phyloP scores from a whole-genome alignment of 2,888 invertebrate species.

The Tachystola acroxantha region DNA sequence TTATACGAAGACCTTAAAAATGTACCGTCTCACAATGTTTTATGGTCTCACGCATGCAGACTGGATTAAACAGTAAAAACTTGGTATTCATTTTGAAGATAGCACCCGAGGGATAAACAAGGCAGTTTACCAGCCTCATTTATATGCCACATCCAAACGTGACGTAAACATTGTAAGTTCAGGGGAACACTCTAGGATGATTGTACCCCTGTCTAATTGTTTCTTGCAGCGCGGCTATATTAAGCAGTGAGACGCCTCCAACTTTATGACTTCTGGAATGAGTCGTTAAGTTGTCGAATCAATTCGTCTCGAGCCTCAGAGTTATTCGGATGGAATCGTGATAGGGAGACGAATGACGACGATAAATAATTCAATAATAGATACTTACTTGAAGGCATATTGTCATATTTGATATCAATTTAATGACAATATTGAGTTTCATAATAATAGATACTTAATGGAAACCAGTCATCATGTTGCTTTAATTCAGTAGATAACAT shows the following conservation, averaged over 20 bases:
- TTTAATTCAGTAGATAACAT: too few species aligned
- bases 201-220: constrained; percentile 74
- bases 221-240: constrained; percentile 74
- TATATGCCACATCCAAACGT: constrained; percentile 40
- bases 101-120: too few species aligned
- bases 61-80: too few species aligned
- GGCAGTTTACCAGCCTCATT: too few species aligned
- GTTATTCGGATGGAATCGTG: constrained; percentile 47
- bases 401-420: constrained; percentile 3
- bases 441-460: background rate
- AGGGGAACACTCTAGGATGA: constrained; percentile 45
- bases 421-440: background rate
- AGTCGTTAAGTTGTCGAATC: constrained; percentile 74
- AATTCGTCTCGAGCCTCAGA: constrained; percentile 57
- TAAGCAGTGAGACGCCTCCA: constrained; percentile 68
- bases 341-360: constrained; percentile 22
- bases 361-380: constrained; percentile 28
- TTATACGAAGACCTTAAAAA: too few species aligned
- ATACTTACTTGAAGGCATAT: background rate
- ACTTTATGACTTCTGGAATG: constrained; percentile 74
- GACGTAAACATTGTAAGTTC: background rate
- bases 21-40: too few species aligned
- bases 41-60: too few species aligned
- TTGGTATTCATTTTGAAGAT: too few species aligned
- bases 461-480: too few species aligned